Conservation (phyloP, 2,113 vertebrate genomes). For the Galbula dea region DNA sequence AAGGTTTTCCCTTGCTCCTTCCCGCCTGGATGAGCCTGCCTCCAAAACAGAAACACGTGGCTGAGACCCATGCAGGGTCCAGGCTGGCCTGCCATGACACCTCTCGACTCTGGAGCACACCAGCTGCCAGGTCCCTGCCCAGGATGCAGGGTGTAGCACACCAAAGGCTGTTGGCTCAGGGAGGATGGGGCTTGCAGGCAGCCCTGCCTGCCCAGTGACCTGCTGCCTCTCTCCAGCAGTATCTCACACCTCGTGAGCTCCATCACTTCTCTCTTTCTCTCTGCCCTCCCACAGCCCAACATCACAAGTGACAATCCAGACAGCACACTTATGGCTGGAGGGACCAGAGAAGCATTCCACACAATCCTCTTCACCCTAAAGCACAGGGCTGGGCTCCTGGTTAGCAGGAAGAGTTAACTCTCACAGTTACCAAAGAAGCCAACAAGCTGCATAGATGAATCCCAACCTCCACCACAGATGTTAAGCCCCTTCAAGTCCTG, state of each 20-base stretch:
- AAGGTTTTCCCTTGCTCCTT: accelerated
- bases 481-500: background rate
- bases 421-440: background rate
- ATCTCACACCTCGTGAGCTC: accelerated
- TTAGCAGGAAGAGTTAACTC: too few species aligned
- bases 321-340: accelerated
- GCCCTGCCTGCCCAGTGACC: background rate
- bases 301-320: accelerated
- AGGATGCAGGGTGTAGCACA: accelerated
- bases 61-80: accelerated
- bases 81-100: accelerated
- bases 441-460: background rate
- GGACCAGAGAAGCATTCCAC: accelerated
- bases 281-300: background rate
- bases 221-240: background rate
- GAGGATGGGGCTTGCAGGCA: background rate
- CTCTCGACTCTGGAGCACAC: background rate
- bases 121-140: background rate
- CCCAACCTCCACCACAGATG: accelerated
- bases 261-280: accelerated
- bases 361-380: accelerated
- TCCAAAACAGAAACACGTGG: accelerated
- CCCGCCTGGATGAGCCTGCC: accelerated
- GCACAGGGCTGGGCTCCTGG: background rate
- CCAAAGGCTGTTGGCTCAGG: background rate